These are phyloP conservation scores for Conus ventricosus DNA, from an alignment of 1,140 invertebrate species.

Conservation along the genomic window DNA sequence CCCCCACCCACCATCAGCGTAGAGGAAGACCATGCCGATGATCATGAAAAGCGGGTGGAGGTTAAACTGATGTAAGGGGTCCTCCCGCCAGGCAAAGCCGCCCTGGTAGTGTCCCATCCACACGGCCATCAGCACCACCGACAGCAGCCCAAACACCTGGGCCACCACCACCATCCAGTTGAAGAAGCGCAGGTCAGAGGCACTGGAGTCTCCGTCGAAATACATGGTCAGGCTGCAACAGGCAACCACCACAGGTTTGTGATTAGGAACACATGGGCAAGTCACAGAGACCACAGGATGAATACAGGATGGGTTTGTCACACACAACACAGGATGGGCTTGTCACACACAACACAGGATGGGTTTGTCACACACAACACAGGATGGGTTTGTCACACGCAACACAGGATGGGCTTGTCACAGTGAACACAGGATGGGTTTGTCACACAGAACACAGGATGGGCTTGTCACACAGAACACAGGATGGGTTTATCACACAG, in stretches of 20 bases:
- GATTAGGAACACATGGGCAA: too few relatives aligned
- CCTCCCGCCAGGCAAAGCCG: constrained; percentile 86
- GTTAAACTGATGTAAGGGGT: constrained; percentile 86
- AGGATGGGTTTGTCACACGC: too few relatives aligned
- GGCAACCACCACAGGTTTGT: not conserved
- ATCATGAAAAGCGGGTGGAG: constrained; percentile 94
- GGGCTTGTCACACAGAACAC: too few relatives aligned
- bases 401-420: too few relatives aligned
- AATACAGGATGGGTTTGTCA: too few relatives aligned
- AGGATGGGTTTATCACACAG: too few relatives aligned
- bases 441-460: too few relatives aligned
- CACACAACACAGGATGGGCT: too few relatives aligned
- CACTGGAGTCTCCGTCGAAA: constrained; percentile 51
- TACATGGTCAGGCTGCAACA: constrained; percentile 52
- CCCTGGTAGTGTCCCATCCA: constrained; percentile 84
- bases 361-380: too few relatives aligned
- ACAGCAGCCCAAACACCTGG: constrained; percentile 77
- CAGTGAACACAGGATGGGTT: too few relatives aligned
- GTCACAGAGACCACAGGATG: too few relatives aligned
- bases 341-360: too few relatives aligned
- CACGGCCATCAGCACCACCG: constrained; percentile 82
- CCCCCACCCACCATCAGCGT: constrained; percentile 84
- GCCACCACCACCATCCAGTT: constrained; percentile 64
- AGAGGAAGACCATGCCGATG: constrained; percentile 89
- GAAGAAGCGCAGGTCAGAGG: constrained; percentile 61